Conservation (phyloP, 2,113 vertebrate species). For the Takifugu bimaculatus region DNA sequence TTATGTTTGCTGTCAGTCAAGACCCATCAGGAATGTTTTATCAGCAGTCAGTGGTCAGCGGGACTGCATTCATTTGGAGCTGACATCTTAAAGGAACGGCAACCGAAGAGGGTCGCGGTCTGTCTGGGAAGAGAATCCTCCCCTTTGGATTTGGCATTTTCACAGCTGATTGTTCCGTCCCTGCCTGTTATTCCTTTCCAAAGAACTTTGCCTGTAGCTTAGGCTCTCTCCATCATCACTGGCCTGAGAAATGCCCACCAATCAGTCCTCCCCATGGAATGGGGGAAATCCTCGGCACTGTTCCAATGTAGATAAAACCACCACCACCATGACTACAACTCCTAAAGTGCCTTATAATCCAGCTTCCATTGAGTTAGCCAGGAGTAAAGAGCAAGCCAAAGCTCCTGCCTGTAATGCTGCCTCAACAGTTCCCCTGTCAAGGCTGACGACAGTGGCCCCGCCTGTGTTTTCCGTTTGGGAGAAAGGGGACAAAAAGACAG, state of each 20-base stretch:
- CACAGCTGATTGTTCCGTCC: neutral
- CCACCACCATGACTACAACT: conserved; percentile 28
- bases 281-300: conserved; percentile 11
- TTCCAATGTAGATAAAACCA: conserved; percentile 48
- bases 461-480: neutral
- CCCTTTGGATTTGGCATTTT: too few species aligned
- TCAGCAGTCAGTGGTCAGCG: neutral
- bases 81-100: conserved; percentile 35
- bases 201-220: conserved; percentile 3
- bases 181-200: conserved; percentile 25
- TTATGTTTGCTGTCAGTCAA: conserved; percentile 33
- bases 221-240: conserved; percentile 19
- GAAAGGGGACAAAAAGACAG: conserved; percentile 3
- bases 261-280: conserved; percentile 60
- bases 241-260: conserved; percentile 70
- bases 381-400: conserved; percentile 21
- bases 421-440: conserved; percentile 14
- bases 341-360: conserved; percentile 81
- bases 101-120: too few species aligned
- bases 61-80: conserved; percentile 36
- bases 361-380: conserved; percentile 3
- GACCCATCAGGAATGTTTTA: conserved; percentile 30
- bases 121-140: too few species aligned
- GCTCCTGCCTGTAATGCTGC: conserved; percentile 13
- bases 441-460: neutral